Conservation (phyloP, 2,888 invertebrate species). For the Matsumyia berberina region DNA sequence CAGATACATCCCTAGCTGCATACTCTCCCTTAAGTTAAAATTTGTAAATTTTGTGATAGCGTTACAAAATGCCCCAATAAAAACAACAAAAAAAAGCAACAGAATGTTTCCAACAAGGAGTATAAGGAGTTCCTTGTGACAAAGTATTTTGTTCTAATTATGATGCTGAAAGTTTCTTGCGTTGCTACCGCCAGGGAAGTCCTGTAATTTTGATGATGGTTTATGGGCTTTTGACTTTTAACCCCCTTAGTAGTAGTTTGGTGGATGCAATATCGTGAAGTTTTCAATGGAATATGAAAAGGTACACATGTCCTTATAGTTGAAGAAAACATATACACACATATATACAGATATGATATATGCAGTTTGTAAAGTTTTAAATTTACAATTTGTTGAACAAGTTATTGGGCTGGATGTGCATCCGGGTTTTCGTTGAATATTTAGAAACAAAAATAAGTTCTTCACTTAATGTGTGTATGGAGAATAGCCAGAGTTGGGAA, state of each 20-base stretch:
- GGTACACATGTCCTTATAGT: not conserved
- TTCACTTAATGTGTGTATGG: too few relatives aligned
- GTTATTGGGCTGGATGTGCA: too few relatives aligned
- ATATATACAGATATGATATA: too few relatives aligned
- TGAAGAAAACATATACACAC: not conserved
- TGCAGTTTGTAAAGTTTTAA: too few relatives aligned
- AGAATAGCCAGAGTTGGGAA: too few relatives aligned
- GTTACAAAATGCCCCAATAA: not conserved
- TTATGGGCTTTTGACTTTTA: slow-evolving; percentile 36
- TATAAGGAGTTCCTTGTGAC: not conserved
- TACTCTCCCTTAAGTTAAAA: not conserved
- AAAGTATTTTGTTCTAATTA: slow-evolving; percentile 36
- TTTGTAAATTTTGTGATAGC: not conserved
- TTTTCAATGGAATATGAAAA: slow-evolving; percentile 6
- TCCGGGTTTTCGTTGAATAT: too few relatives aligned
- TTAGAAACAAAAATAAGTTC: too few relatives aligned
- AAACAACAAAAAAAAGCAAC: too few relatives aligned
- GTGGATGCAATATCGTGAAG: slow-evolving; percentile 7
- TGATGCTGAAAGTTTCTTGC: slow-evolving; percentile 28
- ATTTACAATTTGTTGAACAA: too few relatives aligned
- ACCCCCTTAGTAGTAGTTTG: not conserved
- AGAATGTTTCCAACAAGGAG: not conserved
- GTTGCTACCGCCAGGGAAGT: slow-evolving; percentile 4
- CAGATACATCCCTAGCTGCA: not conserved
- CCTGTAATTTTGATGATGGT: slow-evolving; percentile 47